Conservation (phyloP, 1,140 invertebrate genomes). For the Thaumatotibia leucotreta region DNA sequence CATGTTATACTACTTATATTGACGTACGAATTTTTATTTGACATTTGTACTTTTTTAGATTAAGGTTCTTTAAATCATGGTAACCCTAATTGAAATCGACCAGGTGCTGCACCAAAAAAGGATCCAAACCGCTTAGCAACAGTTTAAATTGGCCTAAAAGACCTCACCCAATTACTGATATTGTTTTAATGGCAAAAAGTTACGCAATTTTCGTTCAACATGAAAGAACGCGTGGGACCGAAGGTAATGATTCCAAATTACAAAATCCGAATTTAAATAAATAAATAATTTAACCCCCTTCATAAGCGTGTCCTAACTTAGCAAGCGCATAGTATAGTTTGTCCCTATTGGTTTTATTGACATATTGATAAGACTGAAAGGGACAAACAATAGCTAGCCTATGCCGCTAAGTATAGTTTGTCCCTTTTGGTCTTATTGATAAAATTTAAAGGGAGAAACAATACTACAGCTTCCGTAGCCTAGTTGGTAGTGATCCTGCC, state of each 20-base stretch:
- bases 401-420: too few relatives aligned
- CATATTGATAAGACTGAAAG: too few relatives aligned
- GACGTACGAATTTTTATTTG: too few relatives aligned
- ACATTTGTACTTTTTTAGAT: background rate
- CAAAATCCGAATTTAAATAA: background rate
- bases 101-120: background rate
- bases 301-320: too few relatives aligned
- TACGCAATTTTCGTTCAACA: background rate
- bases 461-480: too few relatives aligned
- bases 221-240: background rate
- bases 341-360: too few relatives aligned
- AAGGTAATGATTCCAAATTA: background rate
- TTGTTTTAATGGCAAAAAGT: background rate
- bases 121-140: background rate
- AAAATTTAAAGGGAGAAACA: too few relatives aligned
- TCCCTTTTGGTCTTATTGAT: too few relatives aligned
- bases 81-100: background rate
- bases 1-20: too few relatives aligned
- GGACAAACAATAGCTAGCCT: too few relatives aligned
- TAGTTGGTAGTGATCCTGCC: too few relatives aligned
- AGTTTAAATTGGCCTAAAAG: background rate
- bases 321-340: too few relatives aligned
- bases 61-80: background rate
- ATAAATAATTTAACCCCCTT: background rate
- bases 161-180: background rate